These are phyloP conservation scores for Rhingia campestris DNA, from an alignment of 2,888 invertebrate species.

Conservation along the genomic window DNA sequence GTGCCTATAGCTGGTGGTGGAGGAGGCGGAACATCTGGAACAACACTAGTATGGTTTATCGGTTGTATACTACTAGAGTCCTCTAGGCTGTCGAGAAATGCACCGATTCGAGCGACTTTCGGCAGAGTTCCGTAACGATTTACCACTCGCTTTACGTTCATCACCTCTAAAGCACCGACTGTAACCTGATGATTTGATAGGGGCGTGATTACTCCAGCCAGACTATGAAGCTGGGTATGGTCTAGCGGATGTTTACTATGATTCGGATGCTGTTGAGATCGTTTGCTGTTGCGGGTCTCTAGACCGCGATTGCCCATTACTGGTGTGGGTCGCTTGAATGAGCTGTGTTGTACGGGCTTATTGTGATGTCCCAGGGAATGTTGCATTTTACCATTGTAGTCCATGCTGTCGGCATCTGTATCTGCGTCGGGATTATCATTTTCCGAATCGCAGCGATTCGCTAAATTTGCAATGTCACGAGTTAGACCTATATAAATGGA, in stretches of 20 bases:
- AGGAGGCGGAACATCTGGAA: slow-evolving; percentile 74
- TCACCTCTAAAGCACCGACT: slow-evolving; percentile 96
- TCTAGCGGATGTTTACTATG: slow-evolving; percentile 63
- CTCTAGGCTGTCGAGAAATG: slow-evolving; percentile 95
- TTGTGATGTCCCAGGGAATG: slow-evolving; percentile 83
- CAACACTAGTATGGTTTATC: slow-evolving; percentile 58
- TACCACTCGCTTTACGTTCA: slow-evolving; percentile 96
- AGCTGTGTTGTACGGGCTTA: slow-evolving; percentile 82
- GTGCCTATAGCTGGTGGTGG: slow-evolving; percentile 68
- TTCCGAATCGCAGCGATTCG: slow-evolving; percentile 82
- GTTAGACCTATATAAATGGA: slow-evolving; percentile 79
- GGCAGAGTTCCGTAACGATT: slow-evolving; percentile 98
- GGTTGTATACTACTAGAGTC: slow-evolving; percentile 84
- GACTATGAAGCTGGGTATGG: slow-evolving; percentile 66
- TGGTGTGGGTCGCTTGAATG: slow-evolving; percentile 85
- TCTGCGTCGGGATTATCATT: slow-evolving; percentile 85
- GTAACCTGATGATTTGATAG: slow-evolving; percentile 85
- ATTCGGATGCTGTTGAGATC: slow-evolving; percentile 80
- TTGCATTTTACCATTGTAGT: slow-evolving; percentile 83
- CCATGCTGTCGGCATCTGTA: slow-evolving; percentile 86
- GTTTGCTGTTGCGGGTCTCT: slow-evolving; percentile 86
- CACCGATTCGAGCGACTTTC: slow-evolving; percentile 97
- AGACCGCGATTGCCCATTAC: slow-evolving; percentile 86
- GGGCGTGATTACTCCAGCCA: slow-evolving; percentile 73
- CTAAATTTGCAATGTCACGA: slow-evolving; percentile 81